phyloP scores from a whole-genome alignment of 2,113 vertebrate genomes.

The Panthera tigris region DNA sequence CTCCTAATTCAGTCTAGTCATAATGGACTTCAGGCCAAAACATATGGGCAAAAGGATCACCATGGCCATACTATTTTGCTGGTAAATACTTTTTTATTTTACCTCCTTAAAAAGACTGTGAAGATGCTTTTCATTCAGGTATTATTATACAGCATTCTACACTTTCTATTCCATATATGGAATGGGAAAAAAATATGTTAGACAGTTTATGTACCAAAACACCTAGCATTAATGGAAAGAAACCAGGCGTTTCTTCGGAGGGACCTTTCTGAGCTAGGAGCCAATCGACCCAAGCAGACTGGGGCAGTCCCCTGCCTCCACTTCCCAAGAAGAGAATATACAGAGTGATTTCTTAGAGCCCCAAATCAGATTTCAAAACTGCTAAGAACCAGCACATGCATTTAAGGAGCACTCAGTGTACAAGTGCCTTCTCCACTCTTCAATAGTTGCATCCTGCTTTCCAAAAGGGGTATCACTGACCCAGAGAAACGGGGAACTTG shows the following conservation, averaged over 20 bases:
- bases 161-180: background rate
- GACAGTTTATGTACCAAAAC: background rate
- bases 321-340: background rate
- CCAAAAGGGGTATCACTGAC: background rate
- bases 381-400: background rate
- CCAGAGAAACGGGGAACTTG: background rate
- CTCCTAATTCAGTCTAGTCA: background rate
- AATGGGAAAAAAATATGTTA: background rate
- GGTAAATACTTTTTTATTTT: constrained; percentile 5
- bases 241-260: background rate
- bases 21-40: background rate
- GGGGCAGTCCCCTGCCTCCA: background rate
- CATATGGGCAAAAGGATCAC: background rate
- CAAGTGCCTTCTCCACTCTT: background rate
- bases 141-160: too few species aligned
- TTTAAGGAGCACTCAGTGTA: background rate
- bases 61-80: constrained; percentile 24
- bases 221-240: background rate
- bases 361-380: background rate
- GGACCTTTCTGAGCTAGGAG: too few species aligned
- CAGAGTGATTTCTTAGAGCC: background rate
- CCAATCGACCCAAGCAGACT: background rate
- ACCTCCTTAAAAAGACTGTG: constrained; percentile 25
- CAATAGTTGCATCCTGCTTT: background rate
- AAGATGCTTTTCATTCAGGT: background rate